Percentiles rank a stretch among this genome's conserved stretches.
Conservation (phyloP, 92 coral and sea anemone genomes). For the Metridium senile region DNA sequence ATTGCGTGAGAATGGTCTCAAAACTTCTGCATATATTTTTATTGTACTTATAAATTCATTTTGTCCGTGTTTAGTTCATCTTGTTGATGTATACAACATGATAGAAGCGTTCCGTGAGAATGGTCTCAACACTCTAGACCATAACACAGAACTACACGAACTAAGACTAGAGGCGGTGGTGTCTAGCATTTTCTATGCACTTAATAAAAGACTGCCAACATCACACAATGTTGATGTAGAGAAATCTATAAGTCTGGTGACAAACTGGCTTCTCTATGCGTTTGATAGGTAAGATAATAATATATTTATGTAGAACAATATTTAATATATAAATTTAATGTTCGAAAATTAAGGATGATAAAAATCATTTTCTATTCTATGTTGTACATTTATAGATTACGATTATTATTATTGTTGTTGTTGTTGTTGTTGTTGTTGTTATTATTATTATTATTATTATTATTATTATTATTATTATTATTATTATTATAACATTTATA, state of each 20-base stretch:
- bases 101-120: slow-evolving; percentile 99
- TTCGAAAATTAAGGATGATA: too few relatives aligned
- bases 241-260: slow-evolving; percentile 88
- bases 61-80: slow-evolving; percentile 63
- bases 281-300: slow-evolving; percentile 76
- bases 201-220: slow-evolving; percentile 92
- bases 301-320: too few relatives aligned
- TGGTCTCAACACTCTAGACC: slow-evolving; percentile 93
- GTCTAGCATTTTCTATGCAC: slow-evolving; percentile 99
- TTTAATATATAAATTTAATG: too few relatives aligned
- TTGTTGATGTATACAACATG: slow-evolving; percentile 97
- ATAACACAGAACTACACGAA: slow-evolving; percentile 95
- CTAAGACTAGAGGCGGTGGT: slow-evolving; percentile 93
- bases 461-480: too few relatives aligned
- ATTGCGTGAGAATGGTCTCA: slow-evolving; percentile 95
- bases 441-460: too few relatives aligned
- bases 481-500: too few relatives aligned
- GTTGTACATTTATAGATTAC: too few relatives aligned
- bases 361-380: too few relatives aligned
- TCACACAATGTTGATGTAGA: slow-evolving; percentile 94
- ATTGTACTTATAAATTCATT: neutral
- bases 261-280: slow-evolving; percentile 97
- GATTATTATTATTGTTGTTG: too few relatives aligned
- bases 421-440: too few relatives aligned
- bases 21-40: too few relatives aligned